Evolutionary conservation across 2,888 invertebrate genomes (phyloP).

Genomic region (Epicampocera succincta): DNA sequence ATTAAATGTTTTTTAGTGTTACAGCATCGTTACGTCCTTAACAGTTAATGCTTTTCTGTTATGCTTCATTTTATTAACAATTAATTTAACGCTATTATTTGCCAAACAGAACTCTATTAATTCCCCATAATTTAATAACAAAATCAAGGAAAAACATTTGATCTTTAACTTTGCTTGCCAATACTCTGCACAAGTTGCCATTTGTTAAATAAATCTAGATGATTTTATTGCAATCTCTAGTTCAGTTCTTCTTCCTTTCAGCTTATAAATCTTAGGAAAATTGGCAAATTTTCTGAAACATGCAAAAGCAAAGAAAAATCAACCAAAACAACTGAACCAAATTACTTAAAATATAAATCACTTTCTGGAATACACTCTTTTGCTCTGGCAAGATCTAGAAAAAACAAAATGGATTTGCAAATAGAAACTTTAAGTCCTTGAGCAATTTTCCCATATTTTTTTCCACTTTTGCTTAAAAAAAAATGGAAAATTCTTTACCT

Average conservation of each 20-base stretch:
- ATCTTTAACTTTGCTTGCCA: neutral
- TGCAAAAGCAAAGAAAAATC: neutral
- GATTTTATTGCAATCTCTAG: constrained; percentile 52
- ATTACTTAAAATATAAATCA: constrained; percentile 48
- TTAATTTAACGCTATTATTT: neutral
- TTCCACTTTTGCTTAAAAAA: neutral
- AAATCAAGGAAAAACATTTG: neutral
- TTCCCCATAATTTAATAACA: neutral
- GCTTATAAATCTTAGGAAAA: constrained; percentile 64
- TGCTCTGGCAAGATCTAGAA: neutral
- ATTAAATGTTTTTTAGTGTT: too few species aligned
- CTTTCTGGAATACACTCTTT: neutral
- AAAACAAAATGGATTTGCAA: constrained; percentile 9
- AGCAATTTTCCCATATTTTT: constrained; percentile 5
- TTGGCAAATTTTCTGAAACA: constrained; percentile 52
- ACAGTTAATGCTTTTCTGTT: too few species aligned
- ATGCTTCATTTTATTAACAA: neutral
- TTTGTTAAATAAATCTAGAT: constrained; percentile 45
- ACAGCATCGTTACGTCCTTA: too few species aligned
- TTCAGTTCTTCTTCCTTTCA: constrained; percentile 5
- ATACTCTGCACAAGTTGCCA: neutral
- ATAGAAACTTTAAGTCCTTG: constrained; percentile 36
- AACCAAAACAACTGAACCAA: constrained; percentile 17
- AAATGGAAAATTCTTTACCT: constrained; percentile 16
- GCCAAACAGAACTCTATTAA: neutral